Base-by-base conservation (phyloP, 2,113 vertebrate species). In the Urocynchramus pylzowi region DNA sequence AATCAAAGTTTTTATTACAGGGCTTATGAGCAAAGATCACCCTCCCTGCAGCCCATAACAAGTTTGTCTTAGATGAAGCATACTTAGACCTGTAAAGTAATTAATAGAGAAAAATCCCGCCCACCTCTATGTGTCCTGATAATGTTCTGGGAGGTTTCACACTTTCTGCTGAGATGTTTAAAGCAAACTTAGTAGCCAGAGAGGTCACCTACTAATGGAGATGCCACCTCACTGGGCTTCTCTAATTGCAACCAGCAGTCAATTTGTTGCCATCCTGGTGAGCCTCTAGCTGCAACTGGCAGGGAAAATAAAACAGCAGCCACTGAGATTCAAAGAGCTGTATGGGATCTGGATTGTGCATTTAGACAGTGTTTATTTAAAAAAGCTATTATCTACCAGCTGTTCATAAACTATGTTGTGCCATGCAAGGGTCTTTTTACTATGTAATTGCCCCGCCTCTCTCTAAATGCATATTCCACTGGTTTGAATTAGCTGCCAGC, bases 401-500 rank as follows among this genome's bases (percentile, higher is more conserved):
- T 95, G 93, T 84, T 96, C 73, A 49, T 94, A 93, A 97, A 96
- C 73, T 82, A 60, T 78, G 76, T 77, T 95, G 74, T 84, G 74
- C 87, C 87, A 91, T 94, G 78, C 71, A 89, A 94, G 84, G 52
- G 68, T 94, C 71, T 93, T 95, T 94, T 65, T 91, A 44, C 75
- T 92, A 17, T 53, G 57, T 90, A 94, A 95, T 89, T 91, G 75
- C 45, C 76, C 64, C 10, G 8, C 68, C 49, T 91, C 53, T 44
- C 67, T 88, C 56, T 86, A 90, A 95, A 76, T 70, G 64, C 27
- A 27, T 80, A 76, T 92, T 92, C 75, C 78, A 35, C 88, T 90
- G 93, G 78, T 95, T 95, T 97, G 93, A 95, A 96, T 97, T 97
- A 95, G 78, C 74, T 90, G 79, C 79, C 89, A 93, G 85, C 59